A percentile compares a stretch with the other conserved stretches of the same genome.
Evolutionary conservation across 1,140 invertebrate genomes (phyloP).

Genomic region (Brachionus asplanchnoidis): DNA sequence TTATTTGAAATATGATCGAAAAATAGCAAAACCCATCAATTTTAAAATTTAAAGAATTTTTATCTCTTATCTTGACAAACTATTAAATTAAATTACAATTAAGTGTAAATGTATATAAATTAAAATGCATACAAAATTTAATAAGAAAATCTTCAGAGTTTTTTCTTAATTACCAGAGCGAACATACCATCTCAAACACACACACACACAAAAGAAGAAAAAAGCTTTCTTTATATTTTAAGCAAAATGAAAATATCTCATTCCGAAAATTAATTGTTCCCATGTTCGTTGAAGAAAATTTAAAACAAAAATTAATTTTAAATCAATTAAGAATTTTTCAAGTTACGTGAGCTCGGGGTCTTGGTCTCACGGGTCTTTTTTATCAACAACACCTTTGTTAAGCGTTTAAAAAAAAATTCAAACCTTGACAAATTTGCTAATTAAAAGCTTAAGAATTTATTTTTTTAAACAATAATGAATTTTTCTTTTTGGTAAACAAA

Average conservation of each 20-base stretch:
- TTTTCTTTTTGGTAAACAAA: slow-evolving; percentile 28
- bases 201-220: neutral
- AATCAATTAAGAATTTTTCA: slow-evolving; percentile 7
- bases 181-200: neutral
- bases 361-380: neutral
- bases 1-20: neutral
- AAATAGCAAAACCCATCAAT: neutral
- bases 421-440: slow-evolving; percentile 28
- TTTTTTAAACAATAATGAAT: neutral
- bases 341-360: neutral
- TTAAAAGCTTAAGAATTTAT: slow-evolving; percentile 18
- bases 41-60: neutral
- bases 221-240: neutral
- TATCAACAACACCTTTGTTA: neutral
- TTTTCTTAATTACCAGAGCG: neutral
- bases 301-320: slow-evolving; percentile 30
- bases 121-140: neutral
- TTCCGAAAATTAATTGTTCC: neutral
- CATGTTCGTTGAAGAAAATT: neutral
- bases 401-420: neutral
- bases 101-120: neutral
- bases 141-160: slow-evolving; percentile 12
- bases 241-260: neutral
- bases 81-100: slow-evolving; percentile 26
- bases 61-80: neutral